Conservation (phyloP, 2,113 vertebrate species). For the Thoracochromis brauschi region DNA sequence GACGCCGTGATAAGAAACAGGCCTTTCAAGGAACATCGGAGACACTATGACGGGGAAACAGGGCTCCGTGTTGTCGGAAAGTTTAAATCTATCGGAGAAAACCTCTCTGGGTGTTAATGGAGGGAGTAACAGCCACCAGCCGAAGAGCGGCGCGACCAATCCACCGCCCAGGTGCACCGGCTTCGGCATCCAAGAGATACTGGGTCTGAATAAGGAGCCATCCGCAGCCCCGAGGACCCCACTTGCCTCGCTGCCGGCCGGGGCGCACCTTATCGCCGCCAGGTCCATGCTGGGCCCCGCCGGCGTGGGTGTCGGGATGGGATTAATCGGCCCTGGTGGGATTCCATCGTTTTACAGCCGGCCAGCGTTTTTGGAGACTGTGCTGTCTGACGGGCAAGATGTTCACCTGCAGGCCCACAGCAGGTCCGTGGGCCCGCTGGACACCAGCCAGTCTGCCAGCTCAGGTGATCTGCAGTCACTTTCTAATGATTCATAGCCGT, state of each 20-base stretch:
- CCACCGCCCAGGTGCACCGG: constrained; percentile 86
- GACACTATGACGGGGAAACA: constrained; percentile 91
- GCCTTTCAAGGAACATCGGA: constrained; percentile 25
- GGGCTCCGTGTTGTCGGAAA: constrained; percentile 77
- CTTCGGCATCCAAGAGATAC: constrained; percentile 96
- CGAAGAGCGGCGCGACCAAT: constrained; percentile 60
- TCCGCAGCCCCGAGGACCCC: constrained; percentile 76
- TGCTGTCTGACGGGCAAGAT: constrained; percentile 85
- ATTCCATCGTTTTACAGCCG: constrained; percentile 93
- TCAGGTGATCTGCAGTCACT: constrained; percentile 73
- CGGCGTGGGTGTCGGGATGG: constrained; percentile 83
- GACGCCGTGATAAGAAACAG: constrained; percentile 37
- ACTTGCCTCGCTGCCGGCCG: constrained; percentile 79
- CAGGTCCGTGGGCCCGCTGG: constrained; percentile 77
- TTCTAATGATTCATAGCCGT: background rate
- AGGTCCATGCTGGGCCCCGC: constrained; percentile 84
- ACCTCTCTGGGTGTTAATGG: constrained; percentile 56
- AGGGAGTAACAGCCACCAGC: constrained; percentile 53
- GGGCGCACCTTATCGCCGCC: constrained; percentile 85
- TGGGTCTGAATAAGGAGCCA: constrained; percentile 94
- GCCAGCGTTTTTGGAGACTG: constrained; percentile 85
- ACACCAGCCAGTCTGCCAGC: constrained; percentile 86
- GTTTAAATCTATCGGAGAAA: constrained; percentile 77
- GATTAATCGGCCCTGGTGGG: constrained; percentile 83
- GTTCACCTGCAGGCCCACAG: constrained; percentile 84